phyloP scores from a whole-genome alignment of 2,113 vertebrate species.

The Aldabrachelys gigantea region DNA sequence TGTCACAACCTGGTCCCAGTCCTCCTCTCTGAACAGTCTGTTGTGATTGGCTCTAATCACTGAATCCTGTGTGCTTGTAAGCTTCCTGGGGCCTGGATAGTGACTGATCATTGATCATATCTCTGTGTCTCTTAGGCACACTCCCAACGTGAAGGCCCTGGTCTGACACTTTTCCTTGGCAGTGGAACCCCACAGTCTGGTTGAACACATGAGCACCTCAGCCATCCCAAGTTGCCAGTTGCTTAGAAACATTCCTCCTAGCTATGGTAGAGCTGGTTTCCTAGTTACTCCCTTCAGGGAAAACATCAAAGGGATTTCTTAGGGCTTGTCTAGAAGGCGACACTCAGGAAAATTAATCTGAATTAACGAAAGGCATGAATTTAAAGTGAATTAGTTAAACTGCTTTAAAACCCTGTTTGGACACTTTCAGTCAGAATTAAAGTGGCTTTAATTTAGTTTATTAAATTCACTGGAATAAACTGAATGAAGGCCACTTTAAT shows the following conservation, averaged over 20 bases:
- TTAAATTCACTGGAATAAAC: not conserved
- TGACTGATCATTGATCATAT: not conserved
- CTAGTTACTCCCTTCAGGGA: not conserved
- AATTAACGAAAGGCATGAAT: not conserved
- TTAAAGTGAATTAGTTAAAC: not conserved
- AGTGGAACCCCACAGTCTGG: not conserved
- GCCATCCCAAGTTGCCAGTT: not conserved
- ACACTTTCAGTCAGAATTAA: not conserved
- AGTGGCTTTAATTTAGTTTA: not conserved
- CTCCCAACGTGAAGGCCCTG: not conserved
- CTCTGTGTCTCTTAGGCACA: not conserved
- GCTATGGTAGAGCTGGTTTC: rapidly evolving
- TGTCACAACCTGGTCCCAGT: not conserved
- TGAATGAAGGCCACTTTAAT: not conserved
- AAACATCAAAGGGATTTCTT: not conserved
- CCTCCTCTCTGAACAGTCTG: not conserved
- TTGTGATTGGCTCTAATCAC: not conserved
- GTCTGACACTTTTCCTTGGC: not conserved
- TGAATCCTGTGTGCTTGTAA: not conserved
- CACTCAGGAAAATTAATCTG: not conserved
- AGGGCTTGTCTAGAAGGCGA: not conserved
- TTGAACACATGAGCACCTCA: not conserved
- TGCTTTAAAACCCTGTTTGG: not conserved
- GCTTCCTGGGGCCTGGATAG: not conserved
- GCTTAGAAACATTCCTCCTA: not conserved